A percentile compares a stretch with the other conserved stretches of the same genome.
Conservation (phyloP, 2,888 invertebrate genomes). For the Drosophila robusta region DNA sequence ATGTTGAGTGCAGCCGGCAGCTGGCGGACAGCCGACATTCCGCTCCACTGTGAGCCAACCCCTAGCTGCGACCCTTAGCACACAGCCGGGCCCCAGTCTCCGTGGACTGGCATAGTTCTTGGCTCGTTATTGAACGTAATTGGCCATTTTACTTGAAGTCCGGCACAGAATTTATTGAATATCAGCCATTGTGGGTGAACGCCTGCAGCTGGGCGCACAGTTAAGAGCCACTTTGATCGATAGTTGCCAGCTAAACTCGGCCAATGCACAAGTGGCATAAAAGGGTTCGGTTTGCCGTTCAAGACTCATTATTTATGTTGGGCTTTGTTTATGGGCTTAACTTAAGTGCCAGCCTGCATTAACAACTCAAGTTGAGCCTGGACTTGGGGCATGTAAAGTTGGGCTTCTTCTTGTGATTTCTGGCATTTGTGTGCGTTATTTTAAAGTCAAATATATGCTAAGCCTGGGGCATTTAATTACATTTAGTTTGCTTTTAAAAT, state of each 20-base stretch:
- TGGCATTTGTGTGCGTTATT: too few species aligned
- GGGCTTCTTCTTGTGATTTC: too few species aligned
- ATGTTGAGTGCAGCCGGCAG: conserved; percentile 68
- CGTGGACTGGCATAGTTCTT: conserved; percentile 57
- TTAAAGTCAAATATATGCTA: neutral
- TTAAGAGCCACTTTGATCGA: conserved; percentile 64
- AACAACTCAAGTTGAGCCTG: too few species aligned
- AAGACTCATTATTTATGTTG: conserved; percentile 6
- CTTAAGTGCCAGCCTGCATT: neutral
- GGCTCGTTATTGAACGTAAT: conserved; percentile 79
- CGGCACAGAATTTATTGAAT: conserved; percentile 74
- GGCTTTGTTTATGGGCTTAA: neutral
- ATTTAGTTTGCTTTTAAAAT: neutral
- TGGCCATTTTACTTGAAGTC: conserved; percentile 71
- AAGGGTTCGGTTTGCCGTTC: conserved; percentile 6
- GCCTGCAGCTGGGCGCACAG: neutral
- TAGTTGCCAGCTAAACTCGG: conserved; percentile 33
- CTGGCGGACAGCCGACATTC: conserved; percentile 29
- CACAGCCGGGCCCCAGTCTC: conserved; percentile 9
- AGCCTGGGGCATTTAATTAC: neutral
- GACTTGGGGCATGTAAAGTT: too few species aligned
- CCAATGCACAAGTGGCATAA: conserved; percentile 19
- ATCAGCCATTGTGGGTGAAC: conserved; percentile 48
- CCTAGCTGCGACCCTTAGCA: neutral
- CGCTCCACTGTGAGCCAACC: neutral